Evolutionary conservation across 2,888 invertebrate genomes (phyloP), one percentile per base, ranked within the genome.

Genomic region (Allolobophora icterica): DNA sequence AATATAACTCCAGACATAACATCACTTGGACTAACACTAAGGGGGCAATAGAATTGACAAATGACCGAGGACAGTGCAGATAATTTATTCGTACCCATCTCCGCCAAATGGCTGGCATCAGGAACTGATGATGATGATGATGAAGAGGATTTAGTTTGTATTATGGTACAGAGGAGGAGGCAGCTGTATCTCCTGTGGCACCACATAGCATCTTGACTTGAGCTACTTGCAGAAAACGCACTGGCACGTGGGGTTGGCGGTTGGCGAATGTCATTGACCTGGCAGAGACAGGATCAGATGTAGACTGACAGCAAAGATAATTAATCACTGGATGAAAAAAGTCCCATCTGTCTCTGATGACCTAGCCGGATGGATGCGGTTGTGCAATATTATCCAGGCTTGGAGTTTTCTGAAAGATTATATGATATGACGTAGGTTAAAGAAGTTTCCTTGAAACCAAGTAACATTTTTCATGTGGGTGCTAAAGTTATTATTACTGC

Each of bases 301-400:
- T 11, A 71, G 71, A 2, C 71, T 71, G 71, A n/a, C 71, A 71
- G 71, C 71, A 71, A 13, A 71, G 71, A 71, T 71, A 71, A 71
- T 71, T 71, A n/a, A 71, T 71, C 30, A n/a, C 71, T n/a, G 5
- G 71, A 71, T 71, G 30, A n/a, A 71, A 58, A 71, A 71, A n/a
- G 71, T n/a, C 17, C 71, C 71, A n/a, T 71, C 71, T 71, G n/a
- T 71, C 71, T 71, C 71, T 71, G n/a, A 71, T n/a, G 71, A 71
- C 71, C 1, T 6, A n/a, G 8, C 71, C n/a, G 71, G 24, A 52
- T 52, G 52, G 4, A 71, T n/a, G 30, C 58, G 24, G 30, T 24
- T 58, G 58, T 58, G 24, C 71, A 71, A n/a, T 71, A n/a, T 71
- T 30, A 71, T 71, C 11, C 2, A n/a, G 71, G n/a, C 71, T n/a